phyloP scores from a whole-genome alignment of 2,888 invertebrate species.

The Xestia ashworthii region DNA sequence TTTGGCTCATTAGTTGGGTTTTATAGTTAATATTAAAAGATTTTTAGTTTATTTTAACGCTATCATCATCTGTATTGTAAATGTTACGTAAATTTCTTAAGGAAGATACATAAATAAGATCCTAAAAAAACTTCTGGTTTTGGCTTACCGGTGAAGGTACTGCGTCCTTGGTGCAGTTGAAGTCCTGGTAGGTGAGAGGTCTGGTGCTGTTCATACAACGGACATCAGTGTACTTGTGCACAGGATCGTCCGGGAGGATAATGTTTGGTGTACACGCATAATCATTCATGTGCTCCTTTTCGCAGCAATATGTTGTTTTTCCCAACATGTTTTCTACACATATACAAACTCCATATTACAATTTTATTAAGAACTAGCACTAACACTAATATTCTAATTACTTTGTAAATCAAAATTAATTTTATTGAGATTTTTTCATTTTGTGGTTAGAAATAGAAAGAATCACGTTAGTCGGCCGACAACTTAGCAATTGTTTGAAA shows the following conservation, averaged over 20 bases:
- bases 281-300: conserved; percentile 61
- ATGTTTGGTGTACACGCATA: conserved; percentile 63
- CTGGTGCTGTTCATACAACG: conserved; percentile 72
- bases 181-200: conserved; percentile 69
- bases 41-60: background rate
- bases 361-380: background rate
- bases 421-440: background rate
- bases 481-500: too few species aligned
- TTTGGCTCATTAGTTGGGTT: too few species aligned
- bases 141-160: conserved; percentile 52
- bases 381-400: background rate
- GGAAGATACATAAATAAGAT: background rate
- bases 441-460: background rate
- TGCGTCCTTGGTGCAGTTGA: conserved; percentile 66
- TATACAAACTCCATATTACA: background rate
- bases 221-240: conserved; percentile 67
- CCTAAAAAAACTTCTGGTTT: background rate
- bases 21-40: too few species aligned
- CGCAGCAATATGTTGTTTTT: conserved; percentile 67
- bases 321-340: conserved; percentile 67
- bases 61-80: background rate
- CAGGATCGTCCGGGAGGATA: conserved; percentile 69
- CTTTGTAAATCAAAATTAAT: background rate
- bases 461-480: background rate
- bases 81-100: background rate